These are phyloP conservation scores for Struthio camelus DNA, from an alignment of 2,113 vertebrate genomes.

Conservation along the genomic window DNA sequence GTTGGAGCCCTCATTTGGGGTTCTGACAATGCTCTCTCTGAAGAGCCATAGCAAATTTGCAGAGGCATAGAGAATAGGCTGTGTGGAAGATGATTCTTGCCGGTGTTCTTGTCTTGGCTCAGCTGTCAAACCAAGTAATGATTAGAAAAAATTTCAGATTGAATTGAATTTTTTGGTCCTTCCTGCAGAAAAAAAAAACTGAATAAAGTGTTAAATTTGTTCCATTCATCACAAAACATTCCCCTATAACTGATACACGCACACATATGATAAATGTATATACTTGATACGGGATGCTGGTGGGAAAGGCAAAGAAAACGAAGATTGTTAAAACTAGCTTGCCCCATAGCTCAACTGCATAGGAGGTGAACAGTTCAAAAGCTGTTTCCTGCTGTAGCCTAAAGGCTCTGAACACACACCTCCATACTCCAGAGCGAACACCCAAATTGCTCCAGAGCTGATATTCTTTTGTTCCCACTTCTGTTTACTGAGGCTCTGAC, in stretches of 20 bases:
- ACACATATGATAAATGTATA: background rate
- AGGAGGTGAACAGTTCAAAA: background rate
- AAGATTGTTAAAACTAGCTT: background rate
- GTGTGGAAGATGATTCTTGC: background rate
- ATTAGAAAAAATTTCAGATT: background rate
- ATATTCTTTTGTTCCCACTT: background rate
- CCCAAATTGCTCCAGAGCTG: rapidly evolving
- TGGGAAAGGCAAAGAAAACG: background rate
- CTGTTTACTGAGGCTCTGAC: background rate
- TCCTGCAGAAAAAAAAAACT: background rate
- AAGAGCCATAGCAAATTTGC: background rate
- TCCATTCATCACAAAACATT: background rate
- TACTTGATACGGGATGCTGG: background rate
- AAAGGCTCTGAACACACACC: background rate
- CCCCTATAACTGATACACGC: background rate
- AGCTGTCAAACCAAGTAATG: background rate
- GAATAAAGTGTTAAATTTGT: background rate
- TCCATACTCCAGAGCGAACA: background rate
- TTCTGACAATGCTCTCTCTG: background rate
- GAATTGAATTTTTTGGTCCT: background rate
- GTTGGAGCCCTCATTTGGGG: background rate
- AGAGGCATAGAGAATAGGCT: background rate
- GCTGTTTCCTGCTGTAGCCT: background rate
- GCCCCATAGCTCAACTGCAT: background rate
- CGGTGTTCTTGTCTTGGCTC: background rate